Percentiles rank a stretch among this genome's conserved stretches.
phyloP scores from a whole-genome alignment of 2,113 vertebrate species.

The Turdus rufiventris region DNA sequence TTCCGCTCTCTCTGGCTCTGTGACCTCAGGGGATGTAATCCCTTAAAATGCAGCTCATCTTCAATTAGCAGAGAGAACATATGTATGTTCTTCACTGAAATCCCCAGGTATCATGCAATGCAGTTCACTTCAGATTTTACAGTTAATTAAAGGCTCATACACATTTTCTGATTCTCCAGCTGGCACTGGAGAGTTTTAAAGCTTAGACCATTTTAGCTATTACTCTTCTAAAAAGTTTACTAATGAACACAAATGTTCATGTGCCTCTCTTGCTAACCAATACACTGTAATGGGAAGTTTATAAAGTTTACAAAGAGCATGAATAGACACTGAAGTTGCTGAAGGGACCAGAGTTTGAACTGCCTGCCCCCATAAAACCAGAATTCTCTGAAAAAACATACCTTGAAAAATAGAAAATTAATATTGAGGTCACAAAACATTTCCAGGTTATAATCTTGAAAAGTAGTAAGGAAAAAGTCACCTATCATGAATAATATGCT shows the following conservation, averaged over 20 bases:
- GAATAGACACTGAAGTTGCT: neutral
- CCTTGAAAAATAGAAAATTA: neutral
- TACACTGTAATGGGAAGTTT: neutral
- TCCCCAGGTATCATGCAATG: slow-evolving; percentile 67
- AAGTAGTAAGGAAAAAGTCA: neutral
- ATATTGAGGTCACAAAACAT: neutral
- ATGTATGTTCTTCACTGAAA: slow-evolving; percentile 74
- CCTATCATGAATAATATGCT: neutral
- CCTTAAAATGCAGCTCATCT: slow-evolving; percentile 74
- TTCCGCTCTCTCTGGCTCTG: slow-evolving; percentile 15
- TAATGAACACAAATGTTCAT: slow-evolving; percentile 51
- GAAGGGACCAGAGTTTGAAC: neutral
- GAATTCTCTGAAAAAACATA: neutral
- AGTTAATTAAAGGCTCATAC: slow-evolving; percentile 75
- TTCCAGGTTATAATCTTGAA: neutral
- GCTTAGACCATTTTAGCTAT: slow-evolving; percentile 43
- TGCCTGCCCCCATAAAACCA: neutral
- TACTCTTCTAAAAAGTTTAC: slow-evolving; percentile 46
- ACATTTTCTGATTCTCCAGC: slow-evolving; percentile 67
- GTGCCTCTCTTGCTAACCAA: slow-evolving; percentile 12
- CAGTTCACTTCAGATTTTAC: slow-evolving; percentile 68
- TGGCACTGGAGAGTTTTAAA: slow-evolving; percentile 61
- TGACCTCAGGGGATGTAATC: slow-evolving; percentile 63
- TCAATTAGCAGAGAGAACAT: slow-evolving; percentile 77
- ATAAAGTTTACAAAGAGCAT: neutral